Percentiles rank a stretch among this genome's conserved stretches.
Evolutionary conservation across 2,113 vertebrate species (phyloP).

Genomic region (Aegypius monachus): DNA sequence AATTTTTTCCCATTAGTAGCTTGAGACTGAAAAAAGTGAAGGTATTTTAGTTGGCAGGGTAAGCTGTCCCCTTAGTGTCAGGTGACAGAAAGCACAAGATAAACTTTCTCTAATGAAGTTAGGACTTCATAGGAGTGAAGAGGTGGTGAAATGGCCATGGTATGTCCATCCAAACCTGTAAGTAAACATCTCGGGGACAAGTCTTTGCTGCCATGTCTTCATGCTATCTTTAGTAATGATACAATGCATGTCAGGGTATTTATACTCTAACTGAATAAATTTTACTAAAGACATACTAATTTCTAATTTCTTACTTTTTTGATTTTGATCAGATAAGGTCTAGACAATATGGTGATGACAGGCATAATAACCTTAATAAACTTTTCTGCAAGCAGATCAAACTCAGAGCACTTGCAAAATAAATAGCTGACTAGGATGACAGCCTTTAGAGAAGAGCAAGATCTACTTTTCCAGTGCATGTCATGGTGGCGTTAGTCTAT

Average conservation of each 20-base stretch:
- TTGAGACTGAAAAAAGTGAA: not conserved
- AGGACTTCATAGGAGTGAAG: not conserved
- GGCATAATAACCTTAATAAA: not conserved
- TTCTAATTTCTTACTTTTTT: not conserved
- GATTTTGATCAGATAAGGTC: not conserved
- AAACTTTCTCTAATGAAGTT: not conserved
- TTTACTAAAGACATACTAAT: not conserved
- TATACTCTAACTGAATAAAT: not conserved
- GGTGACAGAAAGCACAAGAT: not conserved
- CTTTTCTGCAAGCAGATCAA: not conserved
- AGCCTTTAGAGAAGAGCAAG: not conserved
- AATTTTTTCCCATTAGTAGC: not conserved
- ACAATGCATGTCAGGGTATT: not conserved
- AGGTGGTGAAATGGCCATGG: not conserved
- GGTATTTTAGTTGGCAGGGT: not conserved
- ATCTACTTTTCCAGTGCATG: not conserved
- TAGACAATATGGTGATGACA: not conserved
- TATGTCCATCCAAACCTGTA: not conserved
- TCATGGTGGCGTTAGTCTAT: not conserved
- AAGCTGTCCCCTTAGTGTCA: not conserved
- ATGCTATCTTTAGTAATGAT: not conserved
- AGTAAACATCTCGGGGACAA: not conserved
- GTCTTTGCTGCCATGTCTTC: not conserved
- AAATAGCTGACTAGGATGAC: not conserved
- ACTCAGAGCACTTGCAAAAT: not conserved